Conservation (phyloP, 1,140 invertebrate species). For the Eubasilissa regina region DNA sequence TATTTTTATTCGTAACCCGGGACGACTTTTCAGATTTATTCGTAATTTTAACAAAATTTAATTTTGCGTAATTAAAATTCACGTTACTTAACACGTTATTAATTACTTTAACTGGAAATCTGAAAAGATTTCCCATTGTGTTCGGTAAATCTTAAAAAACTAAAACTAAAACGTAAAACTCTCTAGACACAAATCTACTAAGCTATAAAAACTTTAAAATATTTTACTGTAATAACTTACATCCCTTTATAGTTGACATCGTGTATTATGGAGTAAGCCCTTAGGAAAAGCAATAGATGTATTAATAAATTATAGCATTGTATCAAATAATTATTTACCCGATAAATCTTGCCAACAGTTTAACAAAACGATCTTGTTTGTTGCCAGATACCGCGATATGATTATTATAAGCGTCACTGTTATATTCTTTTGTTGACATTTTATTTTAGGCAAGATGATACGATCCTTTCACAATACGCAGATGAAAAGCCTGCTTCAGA, state of each 20-base stretch:
- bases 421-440: slow-evolving; percentile 25
- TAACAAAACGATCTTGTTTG: slow-evolving; percentile 59
- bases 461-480: neutral
- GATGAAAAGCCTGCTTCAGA: neutral
- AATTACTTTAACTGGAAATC: no score
- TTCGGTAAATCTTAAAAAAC: neutral
- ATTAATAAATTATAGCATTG: slow-evolving; percentile 36
- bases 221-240: slow-evolving; percentile 22
- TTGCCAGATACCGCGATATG: slow-evolving; percentile 33
- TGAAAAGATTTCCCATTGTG: neutral
- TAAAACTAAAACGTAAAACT: no score
- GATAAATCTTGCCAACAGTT: slow-evolving; percentile 62
- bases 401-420: slow-evolving; percentile 39
- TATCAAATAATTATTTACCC: slow-evolving; percentile 61
- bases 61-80: no score
- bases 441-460: neutral
- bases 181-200: no score
- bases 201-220: no score
- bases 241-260: slow-evolving; percentile 69
- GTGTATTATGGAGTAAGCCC: slow-evolving; percentile 72
- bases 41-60: no score
- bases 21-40: no score
- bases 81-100: no score
- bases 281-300: slow-evolving; percentile 63
- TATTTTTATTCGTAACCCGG: no score